Evolutionary conservation across 2,888 invertebrate species (phyloP), one percentile per base, ranked within the genome.

Genomic region (Seira ritae): DNA sequence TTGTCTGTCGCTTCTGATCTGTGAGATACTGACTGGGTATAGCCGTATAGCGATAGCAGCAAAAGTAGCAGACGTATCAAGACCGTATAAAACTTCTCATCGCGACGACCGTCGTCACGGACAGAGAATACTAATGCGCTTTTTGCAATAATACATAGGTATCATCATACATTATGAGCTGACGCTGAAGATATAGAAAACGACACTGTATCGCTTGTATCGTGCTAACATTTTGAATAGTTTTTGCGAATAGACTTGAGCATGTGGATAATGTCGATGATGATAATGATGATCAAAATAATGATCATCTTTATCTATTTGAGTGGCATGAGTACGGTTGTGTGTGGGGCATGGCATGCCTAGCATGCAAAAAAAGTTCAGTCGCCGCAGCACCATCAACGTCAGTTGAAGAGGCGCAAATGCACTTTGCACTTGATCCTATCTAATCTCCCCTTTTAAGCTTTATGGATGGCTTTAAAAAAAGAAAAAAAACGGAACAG

Each of bases 341-440:
- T 42, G 46, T 17, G 55, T 3, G 1, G 55, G 55, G 2, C 12
- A 15, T 55, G 17, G 55, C 17, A 15, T 55, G 15, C 50, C 22
- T 23, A 22, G 17, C 17, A 76, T 76, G 73, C 42, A 67, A 66
- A 46, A 67, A 65, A 50, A 31, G 31, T 31, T 31, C 31, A 4
- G 31, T 31, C 31, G 31, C 31, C 2, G 31, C 8, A 31, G 31
- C 31, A 31, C 8, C 31, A 31, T 31, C 31, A 31, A 31, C 65
- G 66, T 46, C 22, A 70, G 37, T 3, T 10, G 69, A 19, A 22
- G 12, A 20, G 17, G 22, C n/a, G 19, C n/a, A 62, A 69, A 71
- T 83, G 82, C 77, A 83, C 82, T 78, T 78, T 83, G 82, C 82
- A 83, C 82, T 83, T 83, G 72, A 83, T 73, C 72, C 67, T 71